Base-by-base conservation (phyloP, 2,797 vertebrate genomes). In the Anguilla marmorata region DNA sequence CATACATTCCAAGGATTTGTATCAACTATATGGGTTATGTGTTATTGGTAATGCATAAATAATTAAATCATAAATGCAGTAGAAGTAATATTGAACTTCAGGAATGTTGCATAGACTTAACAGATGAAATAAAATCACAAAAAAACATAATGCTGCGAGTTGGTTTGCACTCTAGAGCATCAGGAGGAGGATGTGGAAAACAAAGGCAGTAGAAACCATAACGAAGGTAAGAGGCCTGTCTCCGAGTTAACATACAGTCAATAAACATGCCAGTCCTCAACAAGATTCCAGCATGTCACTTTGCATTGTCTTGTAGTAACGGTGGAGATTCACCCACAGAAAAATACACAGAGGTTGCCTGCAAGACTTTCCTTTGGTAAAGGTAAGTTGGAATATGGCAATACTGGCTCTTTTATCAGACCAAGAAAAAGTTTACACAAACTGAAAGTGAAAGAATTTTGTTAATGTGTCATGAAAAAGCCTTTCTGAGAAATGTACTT, bases 361-460 rank as follows among this genome's bases (percentile, higher is more conserved):
- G 80, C 63, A 27, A 88, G 63, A 85, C 83, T 86, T 63, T 86
- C 84, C 48, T 82, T 88, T 52, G 74, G 88, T n/a, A 88, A 88
- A 88, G 88, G 88, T 88, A 27, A 86, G 88, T 27, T 69, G 19
- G 45, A 60, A 45, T n/a, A 1, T 72, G 2, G 11, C 0, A 24
- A 69, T 45, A 27, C 2, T 54, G 24, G 41, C 16, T 14, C 7
- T 0, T 63, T 33, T 24, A 41, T 41, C 12, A 58, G 1, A 85
- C 58, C 19, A 16, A 24, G 21, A 60, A 27, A 24, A 16, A 72
- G 30, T 41, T 37, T 85, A 41, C 30, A 58, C 1, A 41, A 21
- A 37, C 3, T 14, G 21, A 60, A 58, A 37, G 9, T 63, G 21
- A 83, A 24, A 24, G 3, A 1, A 24, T 41, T 45, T 45, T 8